A percentile compares a stretch with the other conserved stretches of the same genome.
These are phyloP conservation scores for Mus minutoides DNA, from an alignment of 2,797 vertebrate species.

Conservation along the genomic window DNA sequence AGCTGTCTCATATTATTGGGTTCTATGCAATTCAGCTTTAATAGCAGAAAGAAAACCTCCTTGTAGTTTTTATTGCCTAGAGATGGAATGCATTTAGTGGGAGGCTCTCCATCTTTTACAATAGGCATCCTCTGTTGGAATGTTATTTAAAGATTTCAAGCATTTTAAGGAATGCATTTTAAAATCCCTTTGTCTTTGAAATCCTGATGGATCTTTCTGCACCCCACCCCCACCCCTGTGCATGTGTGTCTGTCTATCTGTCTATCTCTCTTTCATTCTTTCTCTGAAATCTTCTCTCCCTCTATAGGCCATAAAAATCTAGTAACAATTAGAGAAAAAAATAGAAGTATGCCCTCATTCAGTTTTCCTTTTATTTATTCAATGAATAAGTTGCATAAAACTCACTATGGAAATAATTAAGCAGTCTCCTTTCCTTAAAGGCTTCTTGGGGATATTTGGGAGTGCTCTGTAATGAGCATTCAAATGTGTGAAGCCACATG, in stretches of 20 bases:
- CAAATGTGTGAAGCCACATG: not conserved
- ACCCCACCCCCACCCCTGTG: not conserved
- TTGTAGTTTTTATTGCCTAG: not conserved
- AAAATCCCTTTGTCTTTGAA: constrained; percentile 32
- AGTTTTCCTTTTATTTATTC: not conserved
- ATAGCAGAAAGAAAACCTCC: not conserved
- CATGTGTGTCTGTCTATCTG: not conserved
- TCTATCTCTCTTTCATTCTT: too few relatives aligned
- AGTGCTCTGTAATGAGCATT: not conserved
- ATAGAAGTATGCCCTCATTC: not conserved
- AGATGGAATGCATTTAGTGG: not conserved
- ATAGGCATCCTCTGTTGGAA: not conserved
- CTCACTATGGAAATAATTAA: not conserved
- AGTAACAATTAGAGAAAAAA: not conserved
- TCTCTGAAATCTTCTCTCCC: not conserved
- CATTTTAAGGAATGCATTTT: not conserved
- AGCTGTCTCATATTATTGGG: not conserved
- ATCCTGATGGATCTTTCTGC: not conserved
- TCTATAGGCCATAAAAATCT: not conserved
- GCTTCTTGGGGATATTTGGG: not conserved
- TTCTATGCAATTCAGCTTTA: not conserved
- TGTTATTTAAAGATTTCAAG: not conserved
- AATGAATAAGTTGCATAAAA: not conserved
- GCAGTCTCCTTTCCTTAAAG: not conserved
- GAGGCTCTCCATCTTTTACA: not conserved